Evolutionary conservation across 1,140 invertebrate species (phyloP).

Genomic region (Helicoverpa zea): DNA sequence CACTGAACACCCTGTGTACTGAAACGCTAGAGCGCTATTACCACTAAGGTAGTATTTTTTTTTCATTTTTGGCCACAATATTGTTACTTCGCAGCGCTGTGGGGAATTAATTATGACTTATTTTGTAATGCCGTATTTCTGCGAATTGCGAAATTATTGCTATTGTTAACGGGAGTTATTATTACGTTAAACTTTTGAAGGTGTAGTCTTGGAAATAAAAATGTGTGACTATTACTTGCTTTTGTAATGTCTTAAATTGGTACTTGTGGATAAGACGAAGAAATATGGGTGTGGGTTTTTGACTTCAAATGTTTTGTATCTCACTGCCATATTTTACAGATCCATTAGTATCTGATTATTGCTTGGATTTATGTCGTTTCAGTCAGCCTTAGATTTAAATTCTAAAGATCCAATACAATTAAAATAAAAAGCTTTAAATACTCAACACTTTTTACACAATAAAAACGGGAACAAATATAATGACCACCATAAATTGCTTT

Average conservation of each 20-base stretch:
- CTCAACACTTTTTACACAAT: no score
- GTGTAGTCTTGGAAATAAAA: conserved; percentile 17
- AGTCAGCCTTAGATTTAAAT: no score
- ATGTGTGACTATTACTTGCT: not conserved
- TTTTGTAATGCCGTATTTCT: conserved; percentile 45
- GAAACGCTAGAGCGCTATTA: conserved; percentile 42
- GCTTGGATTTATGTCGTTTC: no score
- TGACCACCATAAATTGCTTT: no score
- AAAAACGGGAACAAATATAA: no score
- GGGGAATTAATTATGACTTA: conserved; percentile 50
- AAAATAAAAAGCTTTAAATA: no score
- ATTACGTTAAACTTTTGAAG: conserved; percentile 20
- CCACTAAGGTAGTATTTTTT: conserved; percentile 38
- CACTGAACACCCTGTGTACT: conserved; percentile 25
- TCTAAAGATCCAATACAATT: no score
- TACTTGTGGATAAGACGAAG: no score
- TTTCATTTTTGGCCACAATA: conserved; percentile 47
- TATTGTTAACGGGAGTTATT: conserved; percentile 35
- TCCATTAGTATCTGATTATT: no score
- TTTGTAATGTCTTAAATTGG: not conserved
- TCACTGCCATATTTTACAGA: no score
- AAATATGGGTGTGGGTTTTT: not conserved
- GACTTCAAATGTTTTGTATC: not conserved
- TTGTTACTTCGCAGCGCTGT: conserved; percentile 39
- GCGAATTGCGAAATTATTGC: conserved; percentile 26